A percentile compares a stretch with the other conserved stretches of the same genome.
phyloP scores from a whole-genome alignment of 2,888 invertebrate species.

The Andrena chrysosceles region DNA sequence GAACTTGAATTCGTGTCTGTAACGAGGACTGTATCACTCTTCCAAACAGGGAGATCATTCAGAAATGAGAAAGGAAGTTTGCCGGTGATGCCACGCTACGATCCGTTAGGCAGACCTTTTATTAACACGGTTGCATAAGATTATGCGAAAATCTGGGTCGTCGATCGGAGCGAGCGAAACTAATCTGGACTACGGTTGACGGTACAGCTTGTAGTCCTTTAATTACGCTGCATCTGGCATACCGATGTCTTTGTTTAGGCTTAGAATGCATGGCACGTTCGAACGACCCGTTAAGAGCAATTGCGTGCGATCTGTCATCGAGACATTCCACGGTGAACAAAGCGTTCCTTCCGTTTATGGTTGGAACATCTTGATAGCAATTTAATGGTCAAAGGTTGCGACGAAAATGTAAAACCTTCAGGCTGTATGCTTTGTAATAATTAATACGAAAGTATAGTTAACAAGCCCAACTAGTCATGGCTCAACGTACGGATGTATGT shows the following conservation, averaged over 20 bases:
- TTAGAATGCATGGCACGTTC: slow-evolving; percentile 56
- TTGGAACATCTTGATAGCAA: background rate
- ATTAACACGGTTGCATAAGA: slow-evolving; percentile 79
- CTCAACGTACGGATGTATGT: too few species aligned
- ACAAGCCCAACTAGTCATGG: background rate
- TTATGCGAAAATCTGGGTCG: slow-evolving; percentile 75
- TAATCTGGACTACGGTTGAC: slow-evolving; percentile 57
- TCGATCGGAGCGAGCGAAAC: slow-evolving; percentile 47
- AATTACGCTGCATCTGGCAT: slow-evolving; percentile 26
- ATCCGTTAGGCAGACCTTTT: slow-evolving; percentile 71
- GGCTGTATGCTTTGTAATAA: too few species aligned
- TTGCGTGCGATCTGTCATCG: slow-evolving; percentile 55
- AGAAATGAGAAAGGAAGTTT: slow-evolving; percentile 40
- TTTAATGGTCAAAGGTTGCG: background rate
- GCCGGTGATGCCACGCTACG: slow-evolving; percentile 72
- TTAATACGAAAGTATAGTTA: background rate
- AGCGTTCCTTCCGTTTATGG: background rate
- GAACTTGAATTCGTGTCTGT: slow-evolving; percentile 39
- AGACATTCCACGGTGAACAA: slow-evolving; percentile 39
- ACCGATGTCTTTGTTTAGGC: slow-evolving; percentile 31
- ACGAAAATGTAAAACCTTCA: slow-evolving; percentile 23
- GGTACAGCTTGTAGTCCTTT: slow-evolving; percentile 16
- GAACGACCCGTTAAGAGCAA: slow-evolving; percentile 62
- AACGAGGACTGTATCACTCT: slow-evolving; percentile 20
- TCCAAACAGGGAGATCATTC: slow-evolving; percentile 16